phyloP scores from a whole-genome alignment of 1,140 invertebrate species.

The Drosophila ananassae region DNA sequence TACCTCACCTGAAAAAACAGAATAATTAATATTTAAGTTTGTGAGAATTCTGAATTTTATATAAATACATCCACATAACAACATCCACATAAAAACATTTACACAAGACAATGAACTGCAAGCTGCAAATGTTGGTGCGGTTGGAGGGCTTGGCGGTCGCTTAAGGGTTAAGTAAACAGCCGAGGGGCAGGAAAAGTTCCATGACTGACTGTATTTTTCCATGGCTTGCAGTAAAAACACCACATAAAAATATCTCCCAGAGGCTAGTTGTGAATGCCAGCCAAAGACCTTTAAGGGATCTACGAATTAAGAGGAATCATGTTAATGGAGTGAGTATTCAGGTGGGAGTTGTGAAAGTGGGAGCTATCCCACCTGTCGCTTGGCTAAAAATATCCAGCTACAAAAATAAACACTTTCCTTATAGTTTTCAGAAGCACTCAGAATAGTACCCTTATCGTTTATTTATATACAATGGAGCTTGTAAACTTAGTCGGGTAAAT shows the following conservation, averaged over 20 bases:
- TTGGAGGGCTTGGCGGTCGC: background rate
- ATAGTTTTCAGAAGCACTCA: background rate
- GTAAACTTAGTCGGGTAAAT: slow-evolving; percentile 15
- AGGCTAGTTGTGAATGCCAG: background rate
- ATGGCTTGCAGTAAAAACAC: background rate
- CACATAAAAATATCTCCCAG: slow-evolving; percentile 1
- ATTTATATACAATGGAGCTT: slow-evolving; percentile 9
- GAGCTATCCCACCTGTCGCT: no score
- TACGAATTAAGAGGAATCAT: background rate
- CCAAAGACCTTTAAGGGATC: background rate
- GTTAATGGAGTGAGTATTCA: background rate
- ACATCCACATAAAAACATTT: background rate
- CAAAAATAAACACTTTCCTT: background rate
- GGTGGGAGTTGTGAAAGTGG: background rate
- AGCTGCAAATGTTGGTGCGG: background rate
- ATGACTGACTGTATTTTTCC: background rate
- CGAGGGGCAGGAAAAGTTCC: background rate
- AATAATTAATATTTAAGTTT: slow-evolving; percentile 1
- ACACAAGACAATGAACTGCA: background rate
- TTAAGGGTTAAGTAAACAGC: background rate
- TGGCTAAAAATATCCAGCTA: background rate
- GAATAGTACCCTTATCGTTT: no score
- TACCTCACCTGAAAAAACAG: background rate
- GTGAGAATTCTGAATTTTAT: background rate
- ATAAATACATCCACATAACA: slow-evolving; percentile 1